Base-by-base conservation (phyloP, 2,113 vertebrate species). In the Oreotragus oreotragus region DNA sequence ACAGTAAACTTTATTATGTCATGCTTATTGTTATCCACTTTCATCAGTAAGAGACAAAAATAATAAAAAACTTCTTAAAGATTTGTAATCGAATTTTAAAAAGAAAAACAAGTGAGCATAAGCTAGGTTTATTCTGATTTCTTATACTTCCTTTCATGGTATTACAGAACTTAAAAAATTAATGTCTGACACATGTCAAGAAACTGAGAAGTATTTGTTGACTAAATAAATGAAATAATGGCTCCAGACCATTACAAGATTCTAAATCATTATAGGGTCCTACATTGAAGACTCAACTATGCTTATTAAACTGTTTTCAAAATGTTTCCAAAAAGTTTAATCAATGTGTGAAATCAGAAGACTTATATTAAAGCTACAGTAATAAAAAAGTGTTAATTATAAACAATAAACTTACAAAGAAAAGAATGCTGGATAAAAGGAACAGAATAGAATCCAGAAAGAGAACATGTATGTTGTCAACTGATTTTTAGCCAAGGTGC, bases 71-170 rank as follows among this genome's bases (percentile, higher is more conserved):
- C 25, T 76, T 36, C 43, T 83, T 62, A 57, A 88, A 91, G 6
- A 5, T 57, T 21, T 39, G 30, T n/a, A 85, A 83, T 3, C 76
- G 23, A 90, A 94, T 86, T 92, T 88, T 89, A 6, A 94, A 64
- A 80, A 91, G 45, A 92, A 96, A 97, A 94, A 80, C 49, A 57
- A 47, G 1, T 94, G 25, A 27, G 4, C 28, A 33, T 33, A 94
- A 49, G 15, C 58, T 66, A 76, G 12, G 45, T 70, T 88, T 89
- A 86, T 53, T 85, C 77, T 96, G 51, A 91, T 94, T 96, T 96
- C 33, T 91, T 93, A 0, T 70, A 89, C 60, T 36, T 86, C 73
- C 73, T 84, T 62, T 90, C 49, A 70, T 36, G 36, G 57, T 53
- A 84, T 19, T 51, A 92, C 7, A 30, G 66, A 89, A 85, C 73